Percentiles rank a stretch among this genome's conserved stretches.
These are phyloP conservation scores for Palythoa heliodiscus DNA, from an alignment of 92 coral and sea anemone genomes.

Conservation along the genomic window DNA sequence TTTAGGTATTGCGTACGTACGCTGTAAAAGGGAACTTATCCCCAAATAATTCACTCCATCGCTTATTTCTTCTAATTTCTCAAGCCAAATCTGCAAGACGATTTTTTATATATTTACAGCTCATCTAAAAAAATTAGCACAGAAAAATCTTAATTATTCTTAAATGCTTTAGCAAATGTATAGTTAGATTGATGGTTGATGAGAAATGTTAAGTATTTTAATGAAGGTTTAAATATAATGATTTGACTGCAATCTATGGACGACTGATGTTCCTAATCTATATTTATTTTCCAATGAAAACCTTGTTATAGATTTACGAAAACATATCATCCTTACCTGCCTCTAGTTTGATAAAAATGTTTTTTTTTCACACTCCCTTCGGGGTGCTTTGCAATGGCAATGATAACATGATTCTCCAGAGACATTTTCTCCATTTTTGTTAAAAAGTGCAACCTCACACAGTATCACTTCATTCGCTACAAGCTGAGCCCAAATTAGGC, in stretches of 20 bases:
- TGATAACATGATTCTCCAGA: too few species aligned
- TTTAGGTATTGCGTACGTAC: background rate
- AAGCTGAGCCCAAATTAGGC: too few species aligned
- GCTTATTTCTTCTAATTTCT: background rate
- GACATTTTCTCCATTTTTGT: background rate
- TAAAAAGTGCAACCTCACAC: background rate
- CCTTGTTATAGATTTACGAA: background rate
- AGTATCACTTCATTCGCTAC: too few species aligned
- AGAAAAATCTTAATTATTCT: conserved; percentile 1
- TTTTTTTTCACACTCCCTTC: background rate
- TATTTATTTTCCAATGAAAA: background rate
- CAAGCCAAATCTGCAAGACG: background rate
- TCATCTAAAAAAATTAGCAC: conserved; percentile 13
- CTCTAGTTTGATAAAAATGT: background rate
- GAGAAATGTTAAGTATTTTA: conserved; percentile 36
- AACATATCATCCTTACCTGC: background rate
- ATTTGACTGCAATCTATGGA: conserved; percentile 29
- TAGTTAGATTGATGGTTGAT: conserved; percentile 25
- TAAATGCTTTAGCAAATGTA: conserved; percentile 47
- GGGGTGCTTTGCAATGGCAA: background rate
- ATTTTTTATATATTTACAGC: background rate
- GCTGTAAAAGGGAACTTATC: background rate
- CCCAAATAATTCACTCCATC: background rate
- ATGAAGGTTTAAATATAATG: conserved; percentile 41
- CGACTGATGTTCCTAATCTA: background rate